phyloP scores from a whole-genome alignment of 2,113 vertebrate species.

The Thamnaconus septentrionalis region DNA sequence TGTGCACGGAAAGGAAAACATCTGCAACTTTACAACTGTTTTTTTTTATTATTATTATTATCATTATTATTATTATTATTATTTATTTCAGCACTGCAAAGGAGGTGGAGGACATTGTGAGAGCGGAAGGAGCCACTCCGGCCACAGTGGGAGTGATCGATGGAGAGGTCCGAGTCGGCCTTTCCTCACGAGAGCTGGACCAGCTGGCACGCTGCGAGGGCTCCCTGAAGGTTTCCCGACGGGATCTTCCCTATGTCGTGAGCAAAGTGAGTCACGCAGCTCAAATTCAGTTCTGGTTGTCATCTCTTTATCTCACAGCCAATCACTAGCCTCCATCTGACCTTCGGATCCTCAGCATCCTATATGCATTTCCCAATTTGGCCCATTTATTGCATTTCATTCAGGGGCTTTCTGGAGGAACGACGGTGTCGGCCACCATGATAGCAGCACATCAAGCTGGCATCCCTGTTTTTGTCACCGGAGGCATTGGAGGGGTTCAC shows the following conservation, averaged over 20 bases:
- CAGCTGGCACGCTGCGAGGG: slow-evolving; percentile 75
- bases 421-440: slow-evolving; percentile 89
- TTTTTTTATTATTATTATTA: background rate
- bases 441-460: slow-evolving; percentile 82
- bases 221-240: slow-evolving; percentile 84
- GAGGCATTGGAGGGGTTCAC: slow-evolving; percentile 90
- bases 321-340: too few species aligned
- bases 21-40: background rate
- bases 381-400: background rate
- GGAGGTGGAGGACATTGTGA: slow-evolving; percentile 84
- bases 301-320: background rate
- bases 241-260: slow-evolving; percentile 83
- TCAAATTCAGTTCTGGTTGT: background rate
- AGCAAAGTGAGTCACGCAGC: slow-evolving; percentile 77
- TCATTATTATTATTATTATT: too few species aligned
- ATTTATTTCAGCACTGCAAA: slow-evolving; percentile 77
- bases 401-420: slow-evolving; percentile 86
- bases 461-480: slow-evolving; percentile 87
- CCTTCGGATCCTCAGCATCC: too few species aligned
- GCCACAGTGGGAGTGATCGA: slow-evolving; percentile 83
- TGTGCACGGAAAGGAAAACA: background rate
- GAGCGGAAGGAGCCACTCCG: slow-evolving; percentile 79
- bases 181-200: slow-evolving; percentile 77
- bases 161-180: slow-evolving; percentile 82
- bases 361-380: too few species aligned